Percentiles rank a stretch among this genome's conserved stretches.
Conservation (phyloP, 2,797 vertebrate genomes). For the Momotus momota region DNA sequence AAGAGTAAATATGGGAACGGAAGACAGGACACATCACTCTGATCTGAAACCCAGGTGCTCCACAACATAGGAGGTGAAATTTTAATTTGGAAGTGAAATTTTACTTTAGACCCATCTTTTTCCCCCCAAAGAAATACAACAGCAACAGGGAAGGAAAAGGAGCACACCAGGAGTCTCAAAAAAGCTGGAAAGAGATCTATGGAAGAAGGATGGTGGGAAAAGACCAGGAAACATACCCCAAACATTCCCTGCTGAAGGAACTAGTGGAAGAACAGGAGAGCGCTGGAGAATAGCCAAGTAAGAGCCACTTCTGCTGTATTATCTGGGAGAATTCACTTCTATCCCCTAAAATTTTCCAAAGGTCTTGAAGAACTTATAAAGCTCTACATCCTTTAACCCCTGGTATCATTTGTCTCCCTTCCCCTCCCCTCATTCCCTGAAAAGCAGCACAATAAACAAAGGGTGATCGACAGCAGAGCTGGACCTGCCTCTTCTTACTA, state of each 20-base stretch:
- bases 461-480: neutral
- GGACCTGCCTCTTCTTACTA: neutral
- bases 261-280: neutral
- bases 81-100: neutral
- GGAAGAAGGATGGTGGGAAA: neutral
- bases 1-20: neutral
- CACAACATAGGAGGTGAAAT: rapidly evolving
- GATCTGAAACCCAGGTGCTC: neutral
- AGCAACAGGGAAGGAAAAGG: neutral
- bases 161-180: neutral
- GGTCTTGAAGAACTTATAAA: neutral
- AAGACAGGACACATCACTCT: neutral
- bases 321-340: neutral
- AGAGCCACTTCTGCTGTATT: neutral
- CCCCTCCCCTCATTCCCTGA: neutral
- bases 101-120: neutral
- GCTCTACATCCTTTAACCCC: neutral
- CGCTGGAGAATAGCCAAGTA: neutral
- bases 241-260: neutral
- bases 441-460: neutral
- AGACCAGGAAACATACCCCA: neutral
- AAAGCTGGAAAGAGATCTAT: neutral
- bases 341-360: neutral
- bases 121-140: neutral
- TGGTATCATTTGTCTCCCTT: neutral